Conservation (phyloP, 2,113 vertebrate genomes). For the Parotia lawesii region DNA sequence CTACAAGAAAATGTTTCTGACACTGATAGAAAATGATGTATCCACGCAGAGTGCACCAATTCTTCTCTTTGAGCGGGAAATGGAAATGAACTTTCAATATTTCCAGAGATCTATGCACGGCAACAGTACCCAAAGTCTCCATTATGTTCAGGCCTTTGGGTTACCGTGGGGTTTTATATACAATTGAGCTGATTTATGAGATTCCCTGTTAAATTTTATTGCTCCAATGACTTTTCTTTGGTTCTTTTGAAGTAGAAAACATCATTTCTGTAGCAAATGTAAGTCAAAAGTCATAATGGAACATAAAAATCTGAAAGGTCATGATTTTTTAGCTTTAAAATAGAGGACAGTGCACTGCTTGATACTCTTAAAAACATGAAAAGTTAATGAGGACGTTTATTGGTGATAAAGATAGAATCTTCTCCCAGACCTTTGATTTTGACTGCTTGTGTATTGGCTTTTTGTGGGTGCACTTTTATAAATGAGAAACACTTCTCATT, state of each 20-base stretch:
- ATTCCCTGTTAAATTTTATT: slow-evolving; percentile 23
- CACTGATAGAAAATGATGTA: neutral
- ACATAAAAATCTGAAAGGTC: slow-evolving; percentile 28
- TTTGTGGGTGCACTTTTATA: neutral
- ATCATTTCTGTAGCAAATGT: slow-evolving; percentile 12
- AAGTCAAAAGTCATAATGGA: slow-evolving; percentile 4
- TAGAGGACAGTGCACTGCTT: neutral
- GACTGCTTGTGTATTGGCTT: neutral
- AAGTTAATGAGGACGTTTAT: slow-evolving; percentile 14
- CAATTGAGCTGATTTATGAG: slow-evolving; percentile 22
- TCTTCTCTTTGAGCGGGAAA: neutral
- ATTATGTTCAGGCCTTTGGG: neutral
- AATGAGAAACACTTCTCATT: neutral
- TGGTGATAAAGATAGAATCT: neutral
- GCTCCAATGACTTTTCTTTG: neutral
- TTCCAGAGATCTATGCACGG: neutral
- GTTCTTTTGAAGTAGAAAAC: slow-evolving; percentile 53
- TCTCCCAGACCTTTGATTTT: neutral
- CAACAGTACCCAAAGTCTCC: neutral
- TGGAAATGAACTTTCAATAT: neutral
- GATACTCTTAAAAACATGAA: slow-evolving; percentile 6
- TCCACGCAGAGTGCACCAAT: neutral
- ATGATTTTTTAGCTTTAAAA: slow-evolving; percentile 1
- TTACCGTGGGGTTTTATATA: neutral
- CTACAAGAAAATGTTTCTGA: neutral